Evolutionary conservation across 2,113 vertebrate species (phyloP).

Genomic region (Megaceryle torquata): DNA sequence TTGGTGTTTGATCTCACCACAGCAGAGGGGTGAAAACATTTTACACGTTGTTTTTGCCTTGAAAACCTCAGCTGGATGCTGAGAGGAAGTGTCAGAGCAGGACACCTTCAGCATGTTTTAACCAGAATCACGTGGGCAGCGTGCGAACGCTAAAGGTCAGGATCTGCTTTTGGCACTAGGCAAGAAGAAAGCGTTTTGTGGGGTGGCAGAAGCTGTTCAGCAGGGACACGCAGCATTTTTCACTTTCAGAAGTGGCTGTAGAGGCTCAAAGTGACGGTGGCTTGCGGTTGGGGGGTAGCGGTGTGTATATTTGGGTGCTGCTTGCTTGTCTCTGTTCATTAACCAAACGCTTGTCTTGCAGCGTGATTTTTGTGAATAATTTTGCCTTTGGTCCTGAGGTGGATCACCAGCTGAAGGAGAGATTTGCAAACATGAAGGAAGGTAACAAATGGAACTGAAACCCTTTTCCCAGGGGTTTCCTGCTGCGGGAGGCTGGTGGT

Average conservation of each 20-base stretch:
- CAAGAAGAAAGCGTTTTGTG: background rate
- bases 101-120: rapidly evolving
- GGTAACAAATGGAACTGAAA: slow-evolving; percentile 68
- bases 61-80: background rate
- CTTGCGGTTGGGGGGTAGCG: background rate
- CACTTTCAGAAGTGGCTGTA: background rate
- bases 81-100: background rate
- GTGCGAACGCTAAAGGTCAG: background rate
- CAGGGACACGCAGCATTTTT: background rate
- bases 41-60: background rate
- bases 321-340: background rate
- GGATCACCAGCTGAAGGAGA: slow-evolving; percentile 99
- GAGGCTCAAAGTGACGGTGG: background rate
- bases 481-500: background rate
- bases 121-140: background rate
- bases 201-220: background rate
- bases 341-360: slow-evolving; percentile 74
- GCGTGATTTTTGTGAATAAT: slow-evolving; percentile 99
- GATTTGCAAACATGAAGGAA: slow-evolving; percentile 99
- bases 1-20: background rate
- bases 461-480: background rate
- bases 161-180: rapidly evolving
- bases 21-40: background rate
- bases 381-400: slow-evolving; percentile 99
- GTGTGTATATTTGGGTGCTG: background rate